phyloP scores from a whole-genome alignment of 2,888 invertebrate species.

The Heteromurus nitidus region DNA sequence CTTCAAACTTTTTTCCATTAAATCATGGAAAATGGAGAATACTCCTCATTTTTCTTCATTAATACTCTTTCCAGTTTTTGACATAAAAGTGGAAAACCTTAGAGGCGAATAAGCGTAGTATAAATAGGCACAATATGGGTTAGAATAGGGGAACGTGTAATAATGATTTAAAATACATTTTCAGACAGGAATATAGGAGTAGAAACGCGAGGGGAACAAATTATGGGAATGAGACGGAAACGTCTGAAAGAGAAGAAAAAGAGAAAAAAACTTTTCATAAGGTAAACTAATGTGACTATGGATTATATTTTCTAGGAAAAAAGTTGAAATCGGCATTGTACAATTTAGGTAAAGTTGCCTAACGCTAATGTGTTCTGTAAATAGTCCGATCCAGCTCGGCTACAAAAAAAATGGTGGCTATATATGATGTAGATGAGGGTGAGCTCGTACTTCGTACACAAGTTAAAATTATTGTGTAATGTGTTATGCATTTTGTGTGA shows the following conservation, averaged over 20 bases:
- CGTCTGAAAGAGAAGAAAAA: not conserved
- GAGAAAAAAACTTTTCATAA: no score
- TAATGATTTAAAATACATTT: not conserved
- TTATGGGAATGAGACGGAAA: slow-evolving; percentile 9
- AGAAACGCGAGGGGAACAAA: not conserved
- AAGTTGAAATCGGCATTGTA: not conserved
- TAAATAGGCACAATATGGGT: not conserved
- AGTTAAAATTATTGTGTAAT: slow-evolving; percentile 35
- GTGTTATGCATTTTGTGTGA: no score
- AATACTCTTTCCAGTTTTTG: slow-evolving; percentile 39
- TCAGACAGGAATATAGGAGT: not conserved
- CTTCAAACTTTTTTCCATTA: slow-evolving; percentile 11
- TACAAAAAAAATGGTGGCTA: slow-evolving; percentile 3
- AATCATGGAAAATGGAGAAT: slow-evolving; percentile 9
- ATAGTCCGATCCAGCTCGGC: no score
- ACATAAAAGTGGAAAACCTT: slow-evolving; percentile 1
- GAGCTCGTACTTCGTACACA: no score
- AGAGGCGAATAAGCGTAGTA: not conserved
- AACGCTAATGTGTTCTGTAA: slow-evolving; percentile 31
- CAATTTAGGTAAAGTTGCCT: not conserved
- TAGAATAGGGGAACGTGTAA: not conserved
- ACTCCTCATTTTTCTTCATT: slow-evolving; percentile 59
- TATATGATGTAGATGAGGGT: slow-evolving; percentile 16
- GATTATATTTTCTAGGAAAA: not conserved
- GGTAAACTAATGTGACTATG: not conserved